Evolutionary conservation across 2,888 invertebrate species (phyloP).

Genomic region (Ariolimax columbianus): DNA sequence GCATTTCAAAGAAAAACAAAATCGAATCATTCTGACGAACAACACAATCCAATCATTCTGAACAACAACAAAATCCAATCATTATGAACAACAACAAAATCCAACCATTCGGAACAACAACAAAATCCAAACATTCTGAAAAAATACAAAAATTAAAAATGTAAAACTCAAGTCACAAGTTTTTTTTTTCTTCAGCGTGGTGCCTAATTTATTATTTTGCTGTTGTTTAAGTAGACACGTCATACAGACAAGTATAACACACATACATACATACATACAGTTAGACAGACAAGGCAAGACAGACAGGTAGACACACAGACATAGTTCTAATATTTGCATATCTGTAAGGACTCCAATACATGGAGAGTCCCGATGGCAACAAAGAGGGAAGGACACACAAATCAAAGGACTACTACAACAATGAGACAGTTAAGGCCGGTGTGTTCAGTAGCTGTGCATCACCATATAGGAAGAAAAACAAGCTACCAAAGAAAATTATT

Average conservation of each 20-base stretch:
- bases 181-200: constrained; percentile 44
- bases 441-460: background rate
- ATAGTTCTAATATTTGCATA: constrained; percentile 47
- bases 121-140: background rate
- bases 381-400: constrained; percentile 24
- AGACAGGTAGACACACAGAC: constrained; percentile 48
- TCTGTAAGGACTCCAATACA: constrained; percentile 42
- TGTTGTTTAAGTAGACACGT: constrained; percentile 47
- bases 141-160: background rate
- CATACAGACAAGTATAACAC: constrained; percentile 45
- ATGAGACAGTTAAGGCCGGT: constrained; percentile 8
- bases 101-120: background rate
- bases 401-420: constrained; percentile 25
- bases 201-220: constrained; percentile 57
- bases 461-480: background rate
- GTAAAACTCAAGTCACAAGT: background rate
- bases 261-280: too few relatives aligned
- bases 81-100: background rate
- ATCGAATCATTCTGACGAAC: background rate
- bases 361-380: constrained; percentile 45
- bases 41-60: background rate
- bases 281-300: too few relatives aligned
- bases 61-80: background rate
- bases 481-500: too few relatives aligned
- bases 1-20: background rate